Percentiles rank a stretch among this genome's conserved stretches.
Conservation (phyloP, 2,113 vertebrate genomes). For the Vimba vimba region DNA sequence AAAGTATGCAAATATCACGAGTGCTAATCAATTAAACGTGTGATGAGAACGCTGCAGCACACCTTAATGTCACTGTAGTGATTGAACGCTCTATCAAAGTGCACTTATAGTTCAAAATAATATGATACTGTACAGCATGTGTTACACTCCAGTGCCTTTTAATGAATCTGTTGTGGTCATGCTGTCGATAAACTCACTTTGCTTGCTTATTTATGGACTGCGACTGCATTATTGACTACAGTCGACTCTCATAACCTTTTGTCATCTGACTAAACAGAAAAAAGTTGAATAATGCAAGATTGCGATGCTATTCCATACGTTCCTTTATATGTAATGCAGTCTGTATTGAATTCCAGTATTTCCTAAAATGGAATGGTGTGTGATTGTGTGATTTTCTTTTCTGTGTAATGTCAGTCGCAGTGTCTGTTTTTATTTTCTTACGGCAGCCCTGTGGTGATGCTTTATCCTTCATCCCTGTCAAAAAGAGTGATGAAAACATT, state of each 20-base stretch:
- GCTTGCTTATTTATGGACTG: conserved; percentile 12
- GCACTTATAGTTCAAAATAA: conserved; percentile 11
- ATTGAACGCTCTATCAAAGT: conserved; percentile 41
- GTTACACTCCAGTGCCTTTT: neutral
- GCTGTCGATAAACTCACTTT: conserved; percentile 26
- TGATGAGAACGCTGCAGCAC: conserved; percentile 57
- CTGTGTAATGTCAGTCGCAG: conserved; percentile 6
- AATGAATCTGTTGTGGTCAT: conserved; percentile 16
- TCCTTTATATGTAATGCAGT: neutral
- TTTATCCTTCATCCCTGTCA: conserved; percentile 65
- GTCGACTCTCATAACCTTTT: neutral
- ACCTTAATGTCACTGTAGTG: conserved; percentile 55
- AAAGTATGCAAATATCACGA: conserved; percentile 55
- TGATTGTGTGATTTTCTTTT: neutral
- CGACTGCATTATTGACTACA: conserved; percentile 4
- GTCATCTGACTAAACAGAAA: conserved; percentile 4
- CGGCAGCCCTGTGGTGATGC: conserved; percentile 64
- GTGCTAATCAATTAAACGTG: conserved; percentile 59
- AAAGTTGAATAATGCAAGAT: conserved; percentile 1
- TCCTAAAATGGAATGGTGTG: neutral
- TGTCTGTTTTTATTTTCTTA: conserved; percentile 68
- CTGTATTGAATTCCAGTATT: neutral
- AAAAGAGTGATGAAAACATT: conserved; percentile 51
- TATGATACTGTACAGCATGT: conserved; percentile 10
- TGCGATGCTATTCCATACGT: neutral